phyloP scores from a whole-genome alignment of 2,797 vertebrate species.

The Anableps anableps region DNA sequence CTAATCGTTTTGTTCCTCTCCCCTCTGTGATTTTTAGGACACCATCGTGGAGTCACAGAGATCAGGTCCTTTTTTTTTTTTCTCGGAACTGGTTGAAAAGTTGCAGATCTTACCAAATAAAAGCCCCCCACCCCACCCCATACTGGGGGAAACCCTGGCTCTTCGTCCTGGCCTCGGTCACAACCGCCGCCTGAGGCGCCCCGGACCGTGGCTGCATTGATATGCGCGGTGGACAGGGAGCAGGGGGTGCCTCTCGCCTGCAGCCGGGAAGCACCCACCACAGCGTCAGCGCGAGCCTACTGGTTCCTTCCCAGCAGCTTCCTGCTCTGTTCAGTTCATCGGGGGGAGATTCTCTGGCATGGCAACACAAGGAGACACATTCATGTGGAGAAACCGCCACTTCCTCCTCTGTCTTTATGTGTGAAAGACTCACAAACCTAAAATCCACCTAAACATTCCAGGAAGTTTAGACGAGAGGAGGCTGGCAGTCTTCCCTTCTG shows the following conservation, averaged over 20 bases:
- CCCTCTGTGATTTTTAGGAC: too few relatives aligned
- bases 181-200: constrained; percentile 82
- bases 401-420: constrained; percentile 22
- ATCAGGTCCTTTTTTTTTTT: constrained; percentile 23
- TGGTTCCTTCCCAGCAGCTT: constrained; percentile 52
- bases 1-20: too few relatives aligned
- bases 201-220: constrained; percentile 87
- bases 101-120: background rate
- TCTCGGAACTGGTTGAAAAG: background rate
- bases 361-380: constrained; percentile 50
- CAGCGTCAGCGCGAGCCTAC: constrained; percentile 64
- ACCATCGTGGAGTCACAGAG: too few relatives aligned
- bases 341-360: too few relatives aligned
- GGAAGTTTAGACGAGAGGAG: constrained; percentile 61
- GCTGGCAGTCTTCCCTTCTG: constrained; percentile 25
- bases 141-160: constrained; percentile 61
- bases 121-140: background rate
- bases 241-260: constrained; percentile 82
- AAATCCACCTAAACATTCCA: constrained; percentile 32
- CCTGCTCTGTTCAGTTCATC: too few relatives aligned
- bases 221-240: constrained; percentile 83
- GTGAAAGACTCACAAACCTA: constrained; percentile 38
- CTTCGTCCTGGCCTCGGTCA: constrained; percentile 75
- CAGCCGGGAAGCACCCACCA: constrained; percentile 69
- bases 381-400: constrained; percentile 44